phyloP scores from a whole-genome alignment of 1,140 invertebrate species.

The Ostrea denselamellosa region DNA sequence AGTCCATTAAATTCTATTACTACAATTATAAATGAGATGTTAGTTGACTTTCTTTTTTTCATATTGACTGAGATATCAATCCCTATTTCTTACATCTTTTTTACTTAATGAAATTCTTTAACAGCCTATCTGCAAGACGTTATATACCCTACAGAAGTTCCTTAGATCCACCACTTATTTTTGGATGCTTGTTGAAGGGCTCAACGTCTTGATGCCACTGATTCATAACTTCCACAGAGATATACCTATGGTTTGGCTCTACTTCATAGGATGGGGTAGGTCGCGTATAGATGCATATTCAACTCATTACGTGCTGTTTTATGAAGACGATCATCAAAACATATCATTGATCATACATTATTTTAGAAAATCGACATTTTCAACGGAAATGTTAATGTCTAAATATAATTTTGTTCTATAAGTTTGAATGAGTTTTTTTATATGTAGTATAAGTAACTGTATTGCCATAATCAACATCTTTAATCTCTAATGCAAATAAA shows the following conservation, averaged over 20 bases:
- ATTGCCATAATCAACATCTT: too few species aligned
- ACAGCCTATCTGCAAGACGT: background rate
- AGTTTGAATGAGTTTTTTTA: too few species aligned
- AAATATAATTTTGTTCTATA: too few species aligned
- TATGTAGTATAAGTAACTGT: too few species aligned
- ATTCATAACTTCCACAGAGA: background rate
- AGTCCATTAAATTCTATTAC: background rate
- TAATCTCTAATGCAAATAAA: too few species aligned
- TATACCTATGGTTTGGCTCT: background rate
- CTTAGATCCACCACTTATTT: constrained; percentile 8
- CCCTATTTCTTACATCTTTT: background rate
- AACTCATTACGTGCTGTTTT: too few species aligned
- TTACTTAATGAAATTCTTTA: background rate
- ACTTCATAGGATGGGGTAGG: background rate
- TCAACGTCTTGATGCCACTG: background rate
- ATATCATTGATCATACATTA: too few species aligned
- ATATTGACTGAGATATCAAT: background rate
- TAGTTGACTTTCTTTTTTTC: background rate
- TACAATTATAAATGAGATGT: background rate
- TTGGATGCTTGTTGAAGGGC: background rate
- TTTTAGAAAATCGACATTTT: too few species aligned
- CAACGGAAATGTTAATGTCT: too few species aligned
- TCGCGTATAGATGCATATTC: too few species aligned
- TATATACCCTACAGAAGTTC: background rate
- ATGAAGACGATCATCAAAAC: too few species aligned